Evolutionary conservation across 2,888 invertebrate species (phyloP).

Genomic region (Volucella inanis): DNA sequence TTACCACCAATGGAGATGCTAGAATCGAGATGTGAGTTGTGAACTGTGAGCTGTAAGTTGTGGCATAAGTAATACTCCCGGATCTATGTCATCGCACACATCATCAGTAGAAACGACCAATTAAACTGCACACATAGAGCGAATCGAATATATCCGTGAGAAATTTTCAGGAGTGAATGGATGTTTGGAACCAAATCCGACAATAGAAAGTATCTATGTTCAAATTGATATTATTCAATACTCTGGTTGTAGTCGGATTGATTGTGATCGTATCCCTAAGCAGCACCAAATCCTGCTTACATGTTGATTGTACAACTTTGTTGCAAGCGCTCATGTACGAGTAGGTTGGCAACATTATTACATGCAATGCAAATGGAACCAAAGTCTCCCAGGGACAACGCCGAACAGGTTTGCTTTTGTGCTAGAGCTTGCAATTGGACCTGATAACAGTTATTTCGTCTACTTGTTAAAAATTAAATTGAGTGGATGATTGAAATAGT

Average conservation of each 20-base stretch:
- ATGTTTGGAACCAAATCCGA: background rate
- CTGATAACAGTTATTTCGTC: slow-evolving; percentile 18
- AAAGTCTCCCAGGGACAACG: background rate
- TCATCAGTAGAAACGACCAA: background rate
- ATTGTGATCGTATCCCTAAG: background rate
- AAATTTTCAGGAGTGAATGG: slow-evolving; percentile 17
- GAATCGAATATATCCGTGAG: slow-evolving; percentile 45
- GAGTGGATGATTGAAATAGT: background rate
- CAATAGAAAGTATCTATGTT: slow-evolving; percentile 28
- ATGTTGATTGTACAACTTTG: slow-evolving; percentile 2
- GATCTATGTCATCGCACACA: slow-evolving; percentile 49
- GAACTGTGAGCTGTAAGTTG: background rate
- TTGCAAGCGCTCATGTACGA: background rate
- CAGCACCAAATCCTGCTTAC: background rate
- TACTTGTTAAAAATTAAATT: slow-evolving; percentile 8
- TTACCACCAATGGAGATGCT: slow-evolving; percentile 48
- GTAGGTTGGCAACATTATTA: slow-evolving; percentile 10
- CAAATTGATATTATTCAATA: slow-evolving; percentile 11
- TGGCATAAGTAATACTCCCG: slow-evolving; percentile 28
- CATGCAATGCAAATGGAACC: slow-evolving; percentile 16
- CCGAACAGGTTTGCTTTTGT: slow-evolving; percentile 8
- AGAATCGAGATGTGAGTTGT: no score
- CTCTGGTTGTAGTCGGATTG: slow-evolving; percentile 5
- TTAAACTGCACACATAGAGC: slow-evolving; percentile 5
- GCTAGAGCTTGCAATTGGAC: background rate